Evolutionary conservation across 2,113 vertebrate species (phyloP).

Genomic region (Dendropsophus ebraccatus): DNA sequence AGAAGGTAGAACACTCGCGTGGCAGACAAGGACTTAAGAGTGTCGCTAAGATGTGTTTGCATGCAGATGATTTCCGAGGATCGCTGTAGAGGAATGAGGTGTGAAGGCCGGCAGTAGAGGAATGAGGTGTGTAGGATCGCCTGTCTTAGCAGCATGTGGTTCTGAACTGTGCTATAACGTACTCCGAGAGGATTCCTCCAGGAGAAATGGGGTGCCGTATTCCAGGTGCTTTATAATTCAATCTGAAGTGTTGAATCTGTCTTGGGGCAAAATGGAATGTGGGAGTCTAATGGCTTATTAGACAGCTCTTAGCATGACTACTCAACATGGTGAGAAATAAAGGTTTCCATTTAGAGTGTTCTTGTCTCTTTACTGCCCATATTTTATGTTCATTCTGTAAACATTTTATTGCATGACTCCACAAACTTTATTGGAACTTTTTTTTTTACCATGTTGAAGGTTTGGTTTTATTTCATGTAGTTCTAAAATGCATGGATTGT

Average conservation of each 20-base stretch:
- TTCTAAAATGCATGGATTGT: constrained; percentile 25
- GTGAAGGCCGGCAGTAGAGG: constrained; percentile 41
- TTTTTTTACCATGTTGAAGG: constrained; percentile 20
- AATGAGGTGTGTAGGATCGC: constrained; percentile 36
- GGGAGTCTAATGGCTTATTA: constrained; percentile 8
- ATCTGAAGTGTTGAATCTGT: not conserved
- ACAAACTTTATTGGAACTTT: not conserved
- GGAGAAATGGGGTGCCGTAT: constrained; percentile 2
- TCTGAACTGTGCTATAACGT: constrained; percentile 34
- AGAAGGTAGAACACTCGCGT: not conserved
- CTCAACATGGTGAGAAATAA: constrained; percentile 36
- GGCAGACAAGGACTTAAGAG: constrained; percentile 30
- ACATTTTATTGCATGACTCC: constrained; percentile 15
- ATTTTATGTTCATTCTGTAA: not conserved
- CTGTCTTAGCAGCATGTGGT: constrained; percentile 46
- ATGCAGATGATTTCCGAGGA: constrained; percentile 42
- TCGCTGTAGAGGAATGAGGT: constrained; percentile 41
- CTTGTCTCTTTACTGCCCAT: not conserved
- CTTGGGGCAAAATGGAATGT: constrained; percentile 27
- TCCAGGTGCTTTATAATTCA: constrained; percentile 32
- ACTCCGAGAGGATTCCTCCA: constrained; percentile 14
- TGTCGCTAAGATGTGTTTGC: constrained; percentile 28
- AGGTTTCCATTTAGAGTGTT: not conserved
- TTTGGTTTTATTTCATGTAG: not conserved
- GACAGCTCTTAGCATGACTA: constrained; percentile 29